A percentile compares a stretch with the other conserved stretches of the same genome.
Evolutionary conservation across 2,888 invertebrate species (phyloP).

Genomic region (Leptinotarsa peninsularis): DNA sequence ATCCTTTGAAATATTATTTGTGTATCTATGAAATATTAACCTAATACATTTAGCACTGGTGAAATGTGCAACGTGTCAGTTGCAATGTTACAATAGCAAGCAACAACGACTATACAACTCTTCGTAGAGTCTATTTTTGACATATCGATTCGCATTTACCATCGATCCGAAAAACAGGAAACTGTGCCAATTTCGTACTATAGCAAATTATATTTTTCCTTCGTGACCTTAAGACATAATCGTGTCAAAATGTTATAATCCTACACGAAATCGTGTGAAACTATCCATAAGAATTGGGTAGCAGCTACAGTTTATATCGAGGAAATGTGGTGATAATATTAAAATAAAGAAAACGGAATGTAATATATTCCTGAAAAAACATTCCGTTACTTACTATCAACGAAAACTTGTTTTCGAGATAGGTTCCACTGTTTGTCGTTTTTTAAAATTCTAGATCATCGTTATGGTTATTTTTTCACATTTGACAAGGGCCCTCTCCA

Average conservation of each 20-base stretch:
- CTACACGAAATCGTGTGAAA: constrained; percentile 12
- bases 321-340: background rate
- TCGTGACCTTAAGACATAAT: constrained; percentile 9
- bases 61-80: no score
- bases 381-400: background rate
- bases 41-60: no score
- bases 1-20: no score
- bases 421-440: no score
- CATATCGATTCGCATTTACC: background rate
- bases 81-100: no score
- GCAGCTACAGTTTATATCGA: background rate
- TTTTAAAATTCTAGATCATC: no score
- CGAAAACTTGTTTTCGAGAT: no score
- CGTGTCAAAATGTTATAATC: constrained; percentile 6
- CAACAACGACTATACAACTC: background rate
- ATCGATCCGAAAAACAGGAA: constrained; percentile 1
- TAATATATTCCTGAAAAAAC: background rate
- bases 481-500: no score
- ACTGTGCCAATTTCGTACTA: background rate
- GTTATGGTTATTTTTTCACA: no score
- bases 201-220: constrained; percentile 7
- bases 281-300: background rate
- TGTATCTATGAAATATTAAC: no score
- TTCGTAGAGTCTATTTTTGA: background rate
- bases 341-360: background rate